Evolutionary conservation across 2,888 invertebrate genomes (phyloP).

Genomic region (Tipula lateralis): DNA sequence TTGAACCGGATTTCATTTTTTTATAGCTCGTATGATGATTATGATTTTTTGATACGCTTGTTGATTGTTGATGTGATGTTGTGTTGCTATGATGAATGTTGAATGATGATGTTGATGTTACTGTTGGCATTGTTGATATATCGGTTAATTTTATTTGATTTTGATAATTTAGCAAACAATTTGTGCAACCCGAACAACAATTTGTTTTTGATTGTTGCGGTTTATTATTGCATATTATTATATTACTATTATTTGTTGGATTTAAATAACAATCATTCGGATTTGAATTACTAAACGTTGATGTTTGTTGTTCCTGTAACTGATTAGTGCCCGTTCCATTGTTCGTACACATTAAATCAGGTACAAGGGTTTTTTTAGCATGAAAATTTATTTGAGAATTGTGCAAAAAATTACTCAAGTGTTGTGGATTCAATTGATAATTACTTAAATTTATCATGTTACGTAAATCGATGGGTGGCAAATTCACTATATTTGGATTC

Average conservation of each 20-base stretch:
- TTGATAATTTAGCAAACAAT: background rate
- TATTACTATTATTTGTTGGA: background rate
- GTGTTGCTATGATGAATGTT: background rate
- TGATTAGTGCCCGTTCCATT: background rate
- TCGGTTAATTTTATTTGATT: background rate
- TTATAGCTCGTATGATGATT: background rate
- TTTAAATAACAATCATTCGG: background rate
- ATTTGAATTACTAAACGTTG: background rate
- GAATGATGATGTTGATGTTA: background rate
- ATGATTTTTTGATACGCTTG: background rate
- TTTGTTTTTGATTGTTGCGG: background rate
- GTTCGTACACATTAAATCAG: slow-evolving; percentile 30
- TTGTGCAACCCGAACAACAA: background rate
- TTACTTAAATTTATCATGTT: slow-evolving; percentile 35
- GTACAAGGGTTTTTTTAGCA: slow-evolving; percentile 35
- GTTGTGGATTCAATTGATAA: slow-evolving; percentile 35
- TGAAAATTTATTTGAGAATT: slow-evolving; percentile 37
- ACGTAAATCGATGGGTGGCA: slow-evolving; percentile 34
- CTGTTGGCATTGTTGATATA: background rate
- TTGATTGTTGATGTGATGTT: background rate
- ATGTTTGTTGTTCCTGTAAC: background rate
- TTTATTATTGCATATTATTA: background rate
- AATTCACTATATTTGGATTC: slow-evolving; percentile 31
- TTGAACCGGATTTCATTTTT: slow-evolving; percentile 32
- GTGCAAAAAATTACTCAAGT: slow-evolving; percentile 35